Evolutionary conservation across 2,797 vertebrate species (phyloP), one percentile per base, ranked within the genome.

Genomic region (Smutsia gigantea): DNA sequence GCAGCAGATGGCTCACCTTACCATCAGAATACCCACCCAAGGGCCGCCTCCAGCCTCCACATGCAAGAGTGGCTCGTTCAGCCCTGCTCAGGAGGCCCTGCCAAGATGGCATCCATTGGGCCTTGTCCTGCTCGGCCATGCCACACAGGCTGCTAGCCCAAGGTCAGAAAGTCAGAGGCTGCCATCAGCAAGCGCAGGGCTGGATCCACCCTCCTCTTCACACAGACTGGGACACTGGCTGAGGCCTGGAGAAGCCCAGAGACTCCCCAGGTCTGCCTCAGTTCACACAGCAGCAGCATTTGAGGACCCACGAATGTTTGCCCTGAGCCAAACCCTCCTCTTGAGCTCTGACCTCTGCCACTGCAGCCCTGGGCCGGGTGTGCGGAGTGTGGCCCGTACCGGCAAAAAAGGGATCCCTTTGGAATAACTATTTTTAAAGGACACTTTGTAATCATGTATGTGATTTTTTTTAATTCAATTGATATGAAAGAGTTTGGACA

Each of bases 381-480:
- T 7, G 29, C 46, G 2, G 0, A 12, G 61, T 13, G 12, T 46
- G 72, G 46, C 34, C 1, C 0, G n/a, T 0, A 4, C 17, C 34
- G 81, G 53, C 21, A n/a, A 3, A 51, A 57, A 39, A 29, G 23
- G 31, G 14, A 8, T 74, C 83, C 51, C 61, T 0, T 2, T 10
- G 74, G 37, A 2, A 2, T 46, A 6, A 25, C 29, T 42, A 1
- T 63, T 59, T 74, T 8, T 13, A 8, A 37, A 34, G n/a, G 29
- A 29, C 42, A 31, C 78, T 37, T 49, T 74, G 9, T 74, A 51
- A 89, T 8, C 2, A 3, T 11, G 7, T 51, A 17, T 12, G 21
- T 34, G 23, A 23, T 29, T 53, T 92, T 87, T 66, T 1, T 12
- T 72, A 63, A 63, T 42, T 31, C 55, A 31, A 39, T 27, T 6